Evolutionary conservation across 37 sponge, comb jelly and placozoan genomes (phyloP), one percentile per base, ranked within the genome.

Genomic region (Bolinopsis microptera): DNA sequence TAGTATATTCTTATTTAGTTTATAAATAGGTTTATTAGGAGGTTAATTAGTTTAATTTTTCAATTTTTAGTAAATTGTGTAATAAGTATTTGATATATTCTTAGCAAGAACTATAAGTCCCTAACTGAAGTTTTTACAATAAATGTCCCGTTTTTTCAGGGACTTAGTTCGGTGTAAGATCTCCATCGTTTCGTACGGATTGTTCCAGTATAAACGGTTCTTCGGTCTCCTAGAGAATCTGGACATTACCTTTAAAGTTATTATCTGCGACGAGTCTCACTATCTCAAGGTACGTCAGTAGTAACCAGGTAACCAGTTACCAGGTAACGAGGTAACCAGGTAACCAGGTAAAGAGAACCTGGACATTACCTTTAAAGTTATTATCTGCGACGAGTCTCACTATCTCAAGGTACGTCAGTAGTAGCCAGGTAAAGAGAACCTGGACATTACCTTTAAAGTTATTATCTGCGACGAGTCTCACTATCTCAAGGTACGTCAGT

Each of bases 161-260:
- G 39, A 86, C 25, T 39, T 86, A 23, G 16, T 23, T 5, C 3
- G 68, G 0, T 40, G 90, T 26, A 86, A 86, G 67, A 41, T 86
- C 32, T 39, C 90, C 27, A 41, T 86, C 23, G 90, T 86, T n/a
- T 86, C 90, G 90, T 86, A 86, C 90, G 90, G 90, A n/a, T 23
- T 86, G 68, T 86, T 86, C 90, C 90, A 86, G 28, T 33, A 86
- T 16, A 86, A 86, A 39, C 48, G 90, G 25, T 86, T 86, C 90
- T 86, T 48, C 61, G 26, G 3, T 27, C 61, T 86, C 1, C 90
- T 86, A 1, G n/a, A 86, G 67, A 86, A 41, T 23, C 28, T 48
- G 26, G 30, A 39, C 30, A 86, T 86, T 26, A 25, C 90, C 3
- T 86, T 86, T 33, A 13, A 26, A 24, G 90, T 86, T 23, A 86